These are phyloP conservation scores for Germaria angustata DNA, from an alignment of 2,888 invertebrate species.

Conservation along the genomic window DNA sequence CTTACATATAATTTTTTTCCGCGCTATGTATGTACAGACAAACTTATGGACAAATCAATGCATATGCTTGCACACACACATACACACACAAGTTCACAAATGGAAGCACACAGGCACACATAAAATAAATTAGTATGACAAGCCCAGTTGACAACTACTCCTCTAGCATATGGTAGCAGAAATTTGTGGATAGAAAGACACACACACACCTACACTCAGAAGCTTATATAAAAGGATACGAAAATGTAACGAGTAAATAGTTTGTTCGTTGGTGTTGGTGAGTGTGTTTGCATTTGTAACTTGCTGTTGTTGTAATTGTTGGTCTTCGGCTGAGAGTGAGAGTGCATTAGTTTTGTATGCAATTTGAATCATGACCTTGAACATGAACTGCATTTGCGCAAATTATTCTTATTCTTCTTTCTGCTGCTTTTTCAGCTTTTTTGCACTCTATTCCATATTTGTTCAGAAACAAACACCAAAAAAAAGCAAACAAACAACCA, in stretches of 20 bases:
- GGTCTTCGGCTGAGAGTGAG: background rate
- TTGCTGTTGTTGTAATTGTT: slow-evolving; percentile 4
- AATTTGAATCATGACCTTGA: slow-evolving; percentile 77
- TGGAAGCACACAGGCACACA: background rate
- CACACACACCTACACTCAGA: slow-evolving; percentile 1
- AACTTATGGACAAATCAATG: slow-evolving; percentile 11
- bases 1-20: too few species aligned
- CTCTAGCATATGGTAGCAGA: background rate
- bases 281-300: slow-evolving; percentile 27
- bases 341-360: slow-evolving; percentile 59
- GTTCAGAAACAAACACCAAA: background rate
- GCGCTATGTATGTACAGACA: background rate
- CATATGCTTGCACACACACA: background rate
- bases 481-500: slow-evolving; percentile 34
- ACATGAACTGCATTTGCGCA: slow-evolving; percentile 79
- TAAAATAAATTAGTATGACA: slow-evolving; percentile 29
- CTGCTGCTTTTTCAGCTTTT: slow-evolving; percentile 21
- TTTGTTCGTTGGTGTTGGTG: slow-evolving; percentile 9
- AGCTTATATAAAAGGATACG: slow-evolving; percentile 8
- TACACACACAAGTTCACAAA: background rate
- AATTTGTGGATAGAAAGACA: slow-evolving; percentile 18
- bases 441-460: background rate
- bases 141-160: slow-evolving; percentile 61
- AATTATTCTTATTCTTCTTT: slow-evolving; percentile 41
- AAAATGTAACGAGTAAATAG: slow-evolving; percentile 55